These are phyloP conservation scores for Gorsachius magnificus DNA, from an alignment of 2,797 vertebrate genomes.

Conservation along the genomic window DNA sequence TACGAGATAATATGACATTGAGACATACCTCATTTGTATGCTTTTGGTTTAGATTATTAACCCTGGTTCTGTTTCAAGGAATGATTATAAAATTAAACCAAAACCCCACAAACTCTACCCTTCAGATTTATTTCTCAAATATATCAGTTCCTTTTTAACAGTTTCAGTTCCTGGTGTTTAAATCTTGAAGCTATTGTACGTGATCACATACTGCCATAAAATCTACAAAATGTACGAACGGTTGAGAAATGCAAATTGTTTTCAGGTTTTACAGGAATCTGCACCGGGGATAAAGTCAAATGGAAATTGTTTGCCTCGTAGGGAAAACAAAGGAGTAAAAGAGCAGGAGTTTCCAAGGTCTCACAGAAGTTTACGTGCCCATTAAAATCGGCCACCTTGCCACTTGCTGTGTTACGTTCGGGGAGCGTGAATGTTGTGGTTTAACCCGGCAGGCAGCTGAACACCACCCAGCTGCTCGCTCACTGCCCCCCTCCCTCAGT, in stretches of 20 bases:
- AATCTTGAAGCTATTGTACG: neutral
- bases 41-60: constrained; percentile 1
- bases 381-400: neutral
- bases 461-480: too few relatives aligned
- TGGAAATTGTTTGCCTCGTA: neutral
- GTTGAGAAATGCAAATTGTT: constrained; percentile 48
- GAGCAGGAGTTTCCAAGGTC: neutral
- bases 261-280: constrained; percentile 20
- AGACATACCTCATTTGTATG: neutral
- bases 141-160: neutral
- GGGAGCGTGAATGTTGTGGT: neutral
- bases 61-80: constrained; percentile 6
- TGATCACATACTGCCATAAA: neutral
- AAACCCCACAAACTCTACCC: neutral
- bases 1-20: neutral
- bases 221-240: constrained; percentile 16
- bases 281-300: neutral
- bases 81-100: neutral
- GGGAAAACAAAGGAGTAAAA: neutral
- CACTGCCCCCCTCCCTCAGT: too few relatives aligned
- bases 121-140: constrained; percentile 37
- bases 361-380: neutral
- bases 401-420: fast-evolving
- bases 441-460: too few relatives aligned
- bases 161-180: constrained; percentile 35